These are phyloP conservation scores for Pelobates cultripes DNA, from an alignment of 2,797 vertebrate genomes.

Conservation along the genomic window DNA sequence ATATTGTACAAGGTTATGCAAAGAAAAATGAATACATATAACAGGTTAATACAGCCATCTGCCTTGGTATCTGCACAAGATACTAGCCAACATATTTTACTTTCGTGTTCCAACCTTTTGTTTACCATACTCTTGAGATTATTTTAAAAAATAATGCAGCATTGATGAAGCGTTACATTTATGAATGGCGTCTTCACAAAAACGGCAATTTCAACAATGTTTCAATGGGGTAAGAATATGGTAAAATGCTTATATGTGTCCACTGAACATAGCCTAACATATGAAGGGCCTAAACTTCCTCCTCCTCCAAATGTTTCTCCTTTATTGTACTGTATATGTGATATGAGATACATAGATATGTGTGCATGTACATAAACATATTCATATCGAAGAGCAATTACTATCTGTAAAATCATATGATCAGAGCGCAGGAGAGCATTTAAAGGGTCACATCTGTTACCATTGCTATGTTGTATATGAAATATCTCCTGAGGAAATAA, in stretches of 20 bases:
- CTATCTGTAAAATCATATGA: background rate
- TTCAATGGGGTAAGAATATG: background rate
- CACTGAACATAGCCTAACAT: background rate
- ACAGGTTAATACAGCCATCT: no score
- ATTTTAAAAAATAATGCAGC: background rate
- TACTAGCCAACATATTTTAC: no score
- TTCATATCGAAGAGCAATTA: background rate
- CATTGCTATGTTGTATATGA: background rate
- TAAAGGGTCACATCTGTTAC: background rate
- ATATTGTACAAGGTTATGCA: no score
- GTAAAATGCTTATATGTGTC: background rate
- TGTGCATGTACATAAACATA: background rate
- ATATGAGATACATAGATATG: background rate
- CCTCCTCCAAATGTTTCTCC: background rate
- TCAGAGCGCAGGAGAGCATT: background rate
- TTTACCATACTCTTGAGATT: background rate
- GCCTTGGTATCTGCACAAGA: no score
- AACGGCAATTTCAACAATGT: background rate
- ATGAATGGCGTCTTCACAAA: background rate
- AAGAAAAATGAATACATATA: no score
- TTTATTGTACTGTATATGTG: no score
- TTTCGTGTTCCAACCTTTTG: background rate
- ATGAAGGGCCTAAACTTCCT: background rate
- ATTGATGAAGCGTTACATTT: background rate
- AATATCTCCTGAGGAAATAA: background rate